Evolutionary conservation across 2,113 vertebrate genomes (phyloP).

Genomic region (Eubucco bourcierii): DNA sequence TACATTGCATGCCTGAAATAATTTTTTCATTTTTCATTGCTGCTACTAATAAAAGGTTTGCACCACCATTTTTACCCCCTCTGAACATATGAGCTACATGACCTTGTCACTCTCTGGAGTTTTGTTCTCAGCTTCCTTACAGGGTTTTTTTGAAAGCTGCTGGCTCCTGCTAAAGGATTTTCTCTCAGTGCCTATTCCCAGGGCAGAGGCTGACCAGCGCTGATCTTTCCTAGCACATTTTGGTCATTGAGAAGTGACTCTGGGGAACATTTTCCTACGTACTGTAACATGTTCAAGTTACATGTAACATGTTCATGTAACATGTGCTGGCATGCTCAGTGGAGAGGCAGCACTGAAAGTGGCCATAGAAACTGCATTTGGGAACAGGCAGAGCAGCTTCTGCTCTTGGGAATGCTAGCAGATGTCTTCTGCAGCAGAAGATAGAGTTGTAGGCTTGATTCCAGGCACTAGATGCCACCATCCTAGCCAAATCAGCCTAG

Average conservation of each 20-base stretch:
- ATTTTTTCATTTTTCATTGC: constrained; percentile 20
- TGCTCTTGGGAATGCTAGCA: not conserved
- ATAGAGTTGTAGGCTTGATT: not conserved
- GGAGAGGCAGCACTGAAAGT: not conserved
- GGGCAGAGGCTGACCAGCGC: not conserved
- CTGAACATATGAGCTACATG: not conserved
- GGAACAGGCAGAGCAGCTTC: not conserved
- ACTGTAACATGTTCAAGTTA: not conserved
- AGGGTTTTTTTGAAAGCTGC: not conserved
- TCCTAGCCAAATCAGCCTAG: not conserved
- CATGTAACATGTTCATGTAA: not conserved
- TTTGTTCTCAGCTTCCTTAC: not conserved
- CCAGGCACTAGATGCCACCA: not conserved
- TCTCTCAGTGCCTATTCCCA: not conserved
- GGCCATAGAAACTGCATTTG: not conserved
- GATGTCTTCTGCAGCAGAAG: not conserved
- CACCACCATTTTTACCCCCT: not conserved
- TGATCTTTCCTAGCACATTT: not conserved
- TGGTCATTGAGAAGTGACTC: not conserved
- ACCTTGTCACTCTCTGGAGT: not conserved
- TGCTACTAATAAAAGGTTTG: not conserved
- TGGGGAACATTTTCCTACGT: not conserved
- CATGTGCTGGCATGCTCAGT: not conserved
- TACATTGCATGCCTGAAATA: constrained; percentile 29
- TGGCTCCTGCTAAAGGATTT: not conserved